Evolutionary conservation across 2,888 invertebrate genomes (phyloP), one percentile per base, ranked within the genome.

Genomic region (Orthosia incerta): DNA sequence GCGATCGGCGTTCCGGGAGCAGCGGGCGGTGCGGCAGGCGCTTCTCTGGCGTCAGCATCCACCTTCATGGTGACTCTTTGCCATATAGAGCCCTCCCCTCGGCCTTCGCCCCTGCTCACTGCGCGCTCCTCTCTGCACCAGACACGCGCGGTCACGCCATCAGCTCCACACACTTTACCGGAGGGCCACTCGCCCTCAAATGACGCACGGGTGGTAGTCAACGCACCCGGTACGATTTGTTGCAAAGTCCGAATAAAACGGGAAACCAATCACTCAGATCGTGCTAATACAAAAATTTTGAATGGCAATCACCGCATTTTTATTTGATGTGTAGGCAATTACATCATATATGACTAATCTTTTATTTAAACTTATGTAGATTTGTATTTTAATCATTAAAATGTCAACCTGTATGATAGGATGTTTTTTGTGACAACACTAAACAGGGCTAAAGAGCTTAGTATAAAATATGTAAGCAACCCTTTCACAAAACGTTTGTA

Each of bases 41-140:
- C 91, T 86, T 94, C 94, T 88, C 89, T 91, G 82, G 92, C 91
- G 86, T 95, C 95, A 86, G 90, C 92, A 87, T 93, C 92, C 91
- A 92, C 93, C 91, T 91, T 93, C 93, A 93, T 93, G 88, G 89
- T 87, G 91, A 88, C 86, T 85, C 89, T 87, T 89, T 86, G 90
- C 90, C 91, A 92, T 91, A 93, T 89, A 92, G 91, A 90, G 89
- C 87, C 88, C 89, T 88, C 85, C 85, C 85, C 84, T 88, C 88
- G 89, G 85, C 85, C 88, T 87, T 84, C 87, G 87, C 83, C 87
- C 87, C 88, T 85, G 89, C 89, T 88, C 90, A 80, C 88, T 82
- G 87, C 86, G 81, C 82, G 85, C 93, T 89, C 90, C 93, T 90
- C 87, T 93, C 94, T 94, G 94, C 92, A 94, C 93, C 92, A 93